phyloP scores from a whole-genome alignment of 2,888 invertebrate genomes.

The Bugulina stolonifera region DNA sequence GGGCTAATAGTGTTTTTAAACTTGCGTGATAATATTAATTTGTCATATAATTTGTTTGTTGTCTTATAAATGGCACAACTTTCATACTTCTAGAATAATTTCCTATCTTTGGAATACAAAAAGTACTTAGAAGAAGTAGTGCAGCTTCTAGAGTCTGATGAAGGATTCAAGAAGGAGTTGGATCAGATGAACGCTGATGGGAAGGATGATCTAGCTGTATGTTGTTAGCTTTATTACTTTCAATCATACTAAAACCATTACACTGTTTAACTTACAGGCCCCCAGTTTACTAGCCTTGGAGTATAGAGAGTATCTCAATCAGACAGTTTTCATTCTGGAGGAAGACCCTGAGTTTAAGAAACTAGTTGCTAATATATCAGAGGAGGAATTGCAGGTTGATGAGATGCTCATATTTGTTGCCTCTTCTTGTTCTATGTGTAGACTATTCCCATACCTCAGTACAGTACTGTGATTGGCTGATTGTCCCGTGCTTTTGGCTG shows the following conservation, averaged over 20 bases:
- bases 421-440: too few relatives aligned
- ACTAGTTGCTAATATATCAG: not conserved
- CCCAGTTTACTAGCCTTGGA: slow-evolving; percentile 32
- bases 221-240: not conserved
- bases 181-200: slow-evolving; percentile 27
- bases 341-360: slow-evolving; percentile 61
- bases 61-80: not conserved
- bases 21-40: too few relatives aligned
- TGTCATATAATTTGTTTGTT: too few relatives aligned
- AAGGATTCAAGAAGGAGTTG: slow-evolving; percentile 41
- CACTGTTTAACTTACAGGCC: too few relatives aligned
- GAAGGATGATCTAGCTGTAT: slow-evolving; percentile 23
- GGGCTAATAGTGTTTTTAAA: too few relatives aligned
- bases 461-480: too few relatives aligned
- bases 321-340: slow-evolving; percentile 82
- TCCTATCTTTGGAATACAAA: slow-evolving; percentile 61
- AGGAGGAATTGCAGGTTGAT: slow-evolving; percentile 3
- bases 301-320: slow-evolving; percentile 80
- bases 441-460: too few relatives aligned
- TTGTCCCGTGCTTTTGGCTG: too few relatives aligned
- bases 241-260: too few relatives aligned
- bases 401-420: too few relatives aligned
- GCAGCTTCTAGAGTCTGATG: slow-evolving; percentile 78
- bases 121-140: slow-evolving; percentile 85
- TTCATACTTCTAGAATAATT: not conserved